Base-by-base conservation (phyloP, 2,888 invertebrate genomes). In the Lasioglossum lativentre region DNA sequence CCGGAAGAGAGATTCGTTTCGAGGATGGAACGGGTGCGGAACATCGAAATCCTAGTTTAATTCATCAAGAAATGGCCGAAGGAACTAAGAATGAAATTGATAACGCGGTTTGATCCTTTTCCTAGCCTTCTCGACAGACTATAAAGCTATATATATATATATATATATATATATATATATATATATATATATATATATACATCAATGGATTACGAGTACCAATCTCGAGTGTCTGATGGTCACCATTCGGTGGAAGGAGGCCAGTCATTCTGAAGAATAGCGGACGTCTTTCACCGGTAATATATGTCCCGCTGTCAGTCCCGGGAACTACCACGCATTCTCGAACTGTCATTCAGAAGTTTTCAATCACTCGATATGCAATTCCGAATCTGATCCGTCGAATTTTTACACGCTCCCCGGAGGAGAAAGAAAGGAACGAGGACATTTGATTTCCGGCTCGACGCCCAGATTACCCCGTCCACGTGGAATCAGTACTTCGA, bases 301-400 rank as follows among this genome's bases (percentile, higher is more conserved):
- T 88, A 80, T 86, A 88, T 84, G 88, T 73, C 80, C 83, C 73
- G 79, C 79, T 88, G 89, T 90, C 90, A 77, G 70, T 38, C 72
- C 56, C 30, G 63, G 80, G 45, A 79, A 73, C 86, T 59, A 75
- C 75, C 72, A 82, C 73, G 88, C 85, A 84, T 90, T 86, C 85
- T 71, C 66, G 63, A 72, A 88, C 84, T 80, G 89, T 89, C 90
- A 88, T 85, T 82, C 85, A 78, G 80, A 84, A 88, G 82, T 88
- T 88, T 88, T 90, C 90, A 89, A 90, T 90, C 90, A 90, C 86
- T 73, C 87, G 87, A 80, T 85, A 45, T 80, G 90, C 87, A 88
- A 90, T 90, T 82, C 88, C 83, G 45, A 70, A 59, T 63, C 42
- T 82, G 87, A 90, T 90, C 88, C 90, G 73, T 38, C 87, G 68